Base-by-base conservation (phyloP, 2,888 invertebrate genomes). In the Caenorhabditis macrosperma region DNA sequence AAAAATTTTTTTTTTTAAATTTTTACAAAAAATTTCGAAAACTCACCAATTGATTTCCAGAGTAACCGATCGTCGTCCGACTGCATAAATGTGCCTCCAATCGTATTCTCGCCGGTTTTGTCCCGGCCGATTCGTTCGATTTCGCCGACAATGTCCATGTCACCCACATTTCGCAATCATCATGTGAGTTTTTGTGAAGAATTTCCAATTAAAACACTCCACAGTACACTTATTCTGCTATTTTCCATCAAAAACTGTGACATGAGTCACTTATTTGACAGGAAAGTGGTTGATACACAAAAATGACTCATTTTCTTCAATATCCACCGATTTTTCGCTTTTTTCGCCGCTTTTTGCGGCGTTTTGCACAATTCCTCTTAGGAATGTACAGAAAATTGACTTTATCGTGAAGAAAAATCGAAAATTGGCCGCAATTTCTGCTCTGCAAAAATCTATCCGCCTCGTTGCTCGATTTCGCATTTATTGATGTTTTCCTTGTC, bases 41-140 rank as follows among this genome's bases (percentile, higher is more conserved):
- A 52, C 6, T 30, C 15, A 24, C 6, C 9, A n/a, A 17, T 46
- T 61, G 48, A 9, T 33, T 82, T 89, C 76, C 83, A 89, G 89
- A 87, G 88, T 15, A 87, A 85, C 35, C 81, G 87, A 0, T 84
- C 82, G 1, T 75, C 75, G 6, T 75, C 75, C n/a, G 89, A 88
- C 24, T 82, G 82, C 54, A 85, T 85, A 67, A 84, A 85, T 44
- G 83, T 84, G n/a, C 89, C 89, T 17, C 89, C 89, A 15, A 87
- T 89, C 17, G 84, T 89, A n/a, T 84, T 89, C 10, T 89, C 88
- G 6, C 89, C 89, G 7, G 89, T 89, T 15, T 76, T 89, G 20
- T 89, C 89, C 4, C 85, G 89, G 7, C 89, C 89, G 4, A 82
- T 89, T 12, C 84, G 89, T 20, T 89, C 88, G 1, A 84, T 84